Evolutionary conservation across 2,888 invertebrate species (phyloP).

Genomic region (Griposia aprilina): DNA sequence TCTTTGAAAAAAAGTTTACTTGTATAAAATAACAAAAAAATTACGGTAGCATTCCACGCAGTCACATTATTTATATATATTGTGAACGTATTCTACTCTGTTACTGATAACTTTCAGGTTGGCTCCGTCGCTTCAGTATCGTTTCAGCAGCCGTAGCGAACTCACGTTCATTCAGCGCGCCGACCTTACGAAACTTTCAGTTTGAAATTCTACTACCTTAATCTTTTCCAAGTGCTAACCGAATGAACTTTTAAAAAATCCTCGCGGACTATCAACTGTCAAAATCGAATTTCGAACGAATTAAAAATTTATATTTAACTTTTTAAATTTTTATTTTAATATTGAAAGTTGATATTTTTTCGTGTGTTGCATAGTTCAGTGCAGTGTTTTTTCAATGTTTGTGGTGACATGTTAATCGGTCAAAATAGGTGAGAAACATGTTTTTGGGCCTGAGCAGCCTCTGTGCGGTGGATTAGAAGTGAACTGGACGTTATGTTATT

Average conservation of each 20-base stretch:
- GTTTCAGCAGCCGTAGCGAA: constrained; percentile 71
- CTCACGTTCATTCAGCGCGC: constrained; percentile 65
- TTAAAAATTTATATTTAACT: not conserved
- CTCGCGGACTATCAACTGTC: not conserved
- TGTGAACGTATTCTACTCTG: constrained; percentile 30
- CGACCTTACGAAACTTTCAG: constrained; percentile 69
- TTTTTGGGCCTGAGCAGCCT: constrained; percentile 68
- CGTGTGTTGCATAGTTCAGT: constrained; percentile 36
- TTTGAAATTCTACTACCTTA: constrained; percentile 12
- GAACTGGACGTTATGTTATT: constrained; percentile 87
- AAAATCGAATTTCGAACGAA: constrained; percentile 5
- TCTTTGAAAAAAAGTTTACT: not conserved
- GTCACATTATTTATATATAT: constrained; percentile 19
- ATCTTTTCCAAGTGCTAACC: not conserved
- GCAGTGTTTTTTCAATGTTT: constrained; percentile 69
- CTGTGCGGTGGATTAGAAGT: constrained; percentile 79
- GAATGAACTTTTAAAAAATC: not conserved
- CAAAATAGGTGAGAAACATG: constrained; percentile 83
- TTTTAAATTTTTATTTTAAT: constrained; percentile 16
- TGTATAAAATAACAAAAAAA: constrained; percentile 22
- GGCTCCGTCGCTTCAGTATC: constrained; percentile 73
- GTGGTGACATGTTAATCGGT: constrained; percentile 70
- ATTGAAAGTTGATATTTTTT: constrained; percentile 11
- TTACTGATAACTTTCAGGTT: constrained; percentile 69
- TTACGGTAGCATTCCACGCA: not conserved